Evolutionary conservation across 1,140 invertebrate genomes (phyloP), one percentile per base, ranked within the genome.

Genomic region (Maniola jurtina): DNA sequence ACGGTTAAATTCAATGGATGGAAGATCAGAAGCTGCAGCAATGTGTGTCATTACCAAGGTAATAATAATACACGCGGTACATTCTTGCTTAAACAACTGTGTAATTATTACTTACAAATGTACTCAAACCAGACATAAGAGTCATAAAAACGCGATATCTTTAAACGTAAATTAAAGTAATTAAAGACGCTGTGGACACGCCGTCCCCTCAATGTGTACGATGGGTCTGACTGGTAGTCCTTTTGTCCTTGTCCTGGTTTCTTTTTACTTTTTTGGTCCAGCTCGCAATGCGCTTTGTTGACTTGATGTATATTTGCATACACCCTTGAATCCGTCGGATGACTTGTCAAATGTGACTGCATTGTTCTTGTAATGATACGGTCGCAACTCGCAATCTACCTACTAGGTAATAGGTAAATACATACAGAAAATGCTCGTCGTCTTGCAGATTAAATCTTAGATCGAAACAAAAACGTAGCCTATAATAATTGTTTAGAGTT

Each of bases 281-380:
- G 66, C 63, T 66, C 60, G 71, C 76, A 74, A 68, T 80, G 68
- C 67, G 68, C 75, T 79, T 75, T 78, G 80, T 84, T 79, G 75
- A 77, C 68, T 70, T 83, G 82, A 79, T 70, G 74, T 75, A 64
- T 81, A 86, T 86, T 85, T 86, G 76, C 83, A 87, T 86, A 80
- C 77, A 75, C 69, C 75, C 73, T 87, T 84, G 77, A 81, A 73
- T 74, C 74, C 56, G 25, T 75, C 70, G 67, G 66, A 76, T 72
- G 72, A 59, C 66, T 77, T 76, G 77, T 81, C 76, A 80, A 79
- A 75, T 66, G 75, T 73, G 48, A 60, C 68, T 64, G 73, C 76
- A 79, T 84, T 83, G 78, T 82, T 68, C 66, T 58, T 62, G 45
- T 57, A 66, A 71, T 68, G 71, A 76, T 76, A 70, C 54, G 66